Base-by-base conservation (phyloP, 2,113 vertebrate genomes). In the Zapus hudsonius region DNA sequence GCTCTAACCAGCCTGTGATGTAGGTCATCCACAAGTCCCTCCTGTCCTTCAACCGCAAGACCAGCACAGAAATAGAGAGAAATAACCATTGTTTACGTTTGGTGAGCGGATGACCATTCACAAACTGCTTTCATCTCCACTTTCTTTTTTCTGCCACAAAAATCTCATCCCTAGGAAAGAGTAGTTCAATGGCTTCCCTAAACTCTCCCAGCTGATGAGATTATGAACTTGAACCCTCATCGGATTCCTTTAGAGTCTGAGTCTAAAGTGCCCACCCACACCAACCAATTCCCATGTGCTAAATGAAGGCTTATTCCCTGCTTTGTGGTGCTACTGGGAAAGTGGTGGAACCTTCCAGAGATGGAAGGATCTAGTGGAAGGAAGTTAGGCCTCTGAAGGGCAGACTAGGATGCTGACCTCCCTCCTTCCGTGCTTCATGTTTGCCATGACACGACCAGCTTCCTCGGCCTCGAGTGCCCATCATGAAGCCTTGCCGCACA, bases 41-140 rank as follows among this genome's bases (percentile, higher is more conserved):
- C 57, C 20, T 10, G 16, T 64, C 44, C 33, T 72, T 80, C 23
- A 23, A 29, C 16, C 57, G 73, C 1, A 61, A 29, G 36, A 40
- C 12, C 12, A n/a, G 78, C 1, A 59, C 2, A 72, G 42, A 82
- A 90, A 40, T 2, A 63, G 29, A 57, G 57, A 47, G 47, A 82
- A 87, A 85, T 36, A 80, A 63, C 22, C 79, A 88, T 17, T 33
- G 10, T 42, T 67, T 40, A 20, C 20, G 7, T 38, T 33, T 61
- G 78, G 94, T 44, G 9, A 81, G 66, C 19, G 90, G 88, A 19
- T 89, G 31, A 47, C 38, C 25, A 87, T 42, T 78, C 78, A 90
- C 0, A 69, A 63, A 84, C 47, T 55, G 61, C 40, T 67, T 70
- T 78, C 22, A 52, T 15, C 38, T 59, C 57, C 31, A 55, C 57